Evolutionary conservation across 2,797 vertebrate genomes (phyloP).

Genomic region (Catamblyrhynchus diadema): DNA sequence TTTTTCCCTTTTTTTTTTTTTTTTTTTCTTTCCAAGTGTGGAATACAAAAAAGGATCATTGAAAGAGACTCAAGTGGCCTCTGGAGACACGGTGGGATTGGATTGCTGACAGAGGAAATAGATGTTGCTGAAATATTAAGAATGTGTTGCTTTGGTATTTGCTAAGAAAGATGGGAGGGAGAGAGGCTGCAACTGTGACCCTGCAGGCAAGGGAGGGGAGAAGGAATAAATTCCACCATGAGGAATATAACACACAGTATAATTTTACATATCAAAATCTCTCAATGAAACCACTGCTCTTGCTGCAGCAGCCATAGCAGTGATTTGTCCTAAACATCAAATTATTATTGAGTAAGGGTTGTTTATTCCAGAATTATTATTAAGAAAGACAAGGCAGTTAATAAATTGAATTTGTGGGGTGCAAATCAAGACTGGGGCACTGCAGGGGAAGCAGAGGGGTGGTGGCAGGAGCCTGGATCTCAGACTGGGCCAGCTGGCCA

Average conservation of each 20-base stretch:
- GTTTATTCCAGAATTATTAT: not conserved
- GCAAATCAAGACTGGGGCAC: accelerated
- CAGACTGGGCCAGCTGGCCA: not conserved
- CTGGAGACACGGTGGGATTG: not conserved
- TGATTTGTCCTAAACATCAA: not conserved
- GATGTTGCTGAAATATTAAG: constrained; percentile 41
- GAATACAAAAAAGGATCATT: not conserved
- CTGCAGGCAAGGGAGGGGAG: not conserved
- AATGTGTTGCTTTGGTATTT: constrained; percentile 20
- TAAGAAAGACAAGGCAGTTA: not conserved
- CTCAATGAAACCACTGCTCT: not conserved
- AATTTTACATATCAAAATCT: not conserved
- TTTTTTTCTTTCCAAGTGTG: not conserved
- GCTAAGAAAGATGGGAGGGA: not conserved
- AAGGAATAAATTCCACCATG: not conserved
- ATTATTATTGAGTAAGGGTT: not conserved
- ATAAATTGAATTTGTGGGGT: not conserved
- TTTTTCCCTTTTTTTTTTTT: not conserved
- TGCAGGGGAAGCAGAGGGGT: not conserved
- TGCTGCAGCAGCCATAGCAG: not conserved
- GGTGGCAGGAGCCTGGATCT: not conserved
- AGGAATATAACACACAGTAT: not conserved
- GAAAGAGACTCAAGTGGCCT: not conserved
- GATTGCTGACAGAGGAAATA: constrained; percentile 9
- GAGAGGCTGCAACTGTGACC: not conserved